A percentile compares a stretch with the other conserved stretches of the same genome.
Conservation (phyloP, 2,888 invertebrate genomes). For the Conchocele bisecta region DNA sequence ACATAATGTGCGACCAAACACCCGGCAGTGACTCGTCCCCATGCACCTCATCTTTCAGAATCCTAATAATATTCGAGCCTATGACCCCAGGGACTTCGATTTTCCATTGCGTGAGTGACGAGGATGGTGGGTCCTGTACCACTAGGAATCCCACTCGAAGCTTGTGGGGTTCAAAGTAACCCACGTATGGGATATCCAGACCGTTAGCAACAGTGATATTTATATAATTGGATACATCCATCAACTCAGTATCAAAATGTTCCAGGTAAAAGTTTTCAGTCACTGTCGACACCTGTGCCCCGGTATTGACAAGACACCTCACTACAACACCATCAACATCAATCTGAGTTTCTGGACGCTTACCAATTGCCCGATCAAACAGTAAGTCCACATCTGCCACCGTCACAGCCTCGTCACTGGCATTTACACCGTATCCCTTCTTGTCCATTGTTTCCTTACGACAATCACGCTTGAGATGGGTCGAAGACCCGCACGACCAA, state of each 20-base stretch:
- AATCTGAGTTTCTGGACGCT: background rate
- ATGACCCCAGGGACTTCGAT: slow-evolving; percentile 25
- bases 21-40: too few species aligned
- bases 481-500: too few species aligned
- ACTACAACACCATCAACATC: background rate
- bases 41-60: too few species aligned
- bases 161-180: background rate
- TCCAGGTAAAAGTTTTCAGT: background rate
- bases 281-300: background rate
- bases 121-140: background rate
- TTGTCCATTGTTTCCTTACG: too few species aligned
- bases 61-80: slow-evolving; percentile 45
- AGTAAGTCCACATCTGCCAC: too few species aligned
- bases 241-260: background rate
- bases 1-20: too few species aligned
- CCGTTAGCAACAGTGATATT: background rate
- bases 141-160: background rate
- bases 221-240: background rate
- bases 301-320: background rate
- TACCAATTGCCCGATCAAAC: background rate
- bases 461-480: too few species aligned
- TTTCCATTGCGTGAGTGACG: slow-evolving; percentile 7
- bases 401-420: too few species aligned
- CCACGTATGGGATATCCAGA: background rate
- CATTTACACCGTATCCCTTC: too few species aligned